Base-by-base conservation (phyloP, 2,888 invertebrate genomes). In the Caenorhabditis sp. region DNA sequence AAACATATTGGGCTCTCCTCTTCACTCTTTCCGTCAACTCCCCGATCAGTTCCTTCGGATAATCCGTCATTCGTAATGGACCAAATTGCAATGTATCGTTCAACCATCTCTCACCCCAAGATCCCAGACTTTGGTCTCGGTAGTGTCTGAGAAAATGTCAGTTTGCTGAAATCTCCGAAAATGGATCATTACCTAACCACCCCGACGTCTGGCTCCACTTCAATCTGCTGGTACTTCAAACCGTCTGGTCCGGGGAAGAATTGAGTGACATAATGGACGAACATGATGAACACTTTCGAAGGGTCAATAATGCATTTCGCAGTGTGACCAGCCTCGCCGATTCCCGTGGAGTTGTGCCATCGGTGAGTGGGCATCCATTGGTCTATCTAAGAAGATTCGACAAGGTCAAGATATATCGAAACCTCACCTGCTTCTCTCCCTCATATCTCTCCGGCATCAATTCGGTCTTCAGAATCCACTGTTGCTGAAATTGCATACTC, bases 391-490 rank as follows among this genome's bases (percentile, higher is more conserved):
- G 51, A 69, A 49, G 38, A 4, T 35, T 8, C 31, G 31, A 6
- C 5, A 8, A 35, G 31, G 5, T 35, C 31, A 35, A 35, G 31
- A 35, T 35, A 35, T 35, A 8, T 35, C 31, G 5, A 35, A 6
- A 35, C 8, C 5, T 35, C 31, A 74, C 74, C 44, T 74, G 63
- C n/a, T 26, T 28, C 3, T 63, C 70, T 22, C 66, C 70, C 44
- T 63, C 19, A 49, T 64, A 81, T 28, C 59, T 77, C 22, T 54
- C 59, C 5, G 79, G 79, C 58, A 74, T 41, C 41, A 59, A 31
- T 24, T 83, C 83, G 10, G 79, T 79, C 38, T 83, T 83, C 31
- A 83, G 22, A 26, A 83, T 63, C 83, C 83, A 83, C 41, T 66
- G 68, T 22, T 83, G 79, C 54, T 79, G 59, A 47, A 77, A 83